Conservation (phyloP, 2,113 vertebrate species). For the Alaudala cheleensis region DNA sequence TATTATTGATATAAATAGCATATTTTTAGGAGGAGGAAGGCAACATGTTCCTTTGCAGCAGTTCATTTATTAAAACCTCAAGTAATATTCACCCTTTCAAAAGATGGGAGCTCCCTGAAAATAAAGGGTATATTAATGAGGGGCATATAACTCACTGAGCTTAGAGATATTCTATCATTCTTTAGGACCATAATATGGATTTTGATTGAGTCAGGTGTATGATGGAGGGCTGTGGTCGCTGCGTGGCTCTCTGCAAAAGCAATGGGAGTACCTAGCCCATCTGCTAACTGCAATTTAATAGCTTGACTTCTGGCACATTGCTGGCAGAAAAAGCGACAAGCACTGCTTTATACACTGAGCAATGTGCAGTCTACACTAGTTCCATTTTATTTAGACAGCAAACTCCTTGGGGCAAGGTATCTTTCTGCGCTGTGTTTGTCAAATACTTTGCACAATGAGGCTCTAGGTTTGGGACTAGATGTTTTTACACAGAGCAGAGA, state of each 20-base stretch:
- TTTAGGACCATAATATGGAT: conserved; percentile 3
- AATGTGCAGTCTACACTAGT: conserved; percentile 32
- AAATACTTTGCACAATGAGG: neutral
- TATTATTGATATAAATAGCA: conserved; percentile 71
- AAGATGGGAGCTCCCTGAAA: conserved; percentile 39
- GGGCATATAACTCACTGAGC: neutral
- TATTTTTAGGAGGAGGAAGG: conserved; percentile 59
- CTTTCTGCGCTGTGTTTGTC: conserved; percentile 1
- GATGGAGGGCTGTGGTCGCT: neutral
- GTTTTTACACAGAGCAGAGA: neutral
- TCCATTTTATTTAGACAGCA: conserved; percentile 57
- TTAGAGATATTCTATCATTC: neutral
- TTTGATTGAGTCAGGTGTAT: conserved; percentile 13
- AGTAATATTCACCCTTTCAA: conserved; percentile 53
- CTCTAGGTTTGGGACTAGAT: neutral
- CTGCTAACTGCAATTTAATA: conserved; percentile 47
- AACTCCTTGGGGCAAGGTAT: conserved; percentile 58
- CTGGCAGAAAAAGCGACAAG: conserved; percentile 38
- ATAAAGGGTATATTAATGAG: conserved; percentile 52
- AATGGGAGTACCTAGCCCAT: conserved; percentile 29
- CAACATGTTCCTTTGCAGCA: conserved; percentile 52
- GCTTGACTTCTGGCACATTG: conserved; percentile 41
- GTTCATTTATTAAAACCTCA: conserved; percentile 67
- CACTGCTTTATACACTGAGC: conserved; percentile 21
- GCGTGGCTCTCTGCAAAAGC: neutral